A percentile compares a stretch with the other conserved stretches of the same genome.
These are phyloP conservation scores for Bombylius discolor DNA, from an alignment of 2,888 invertebrate genomes.

Conservation along the genomic window DNA sequence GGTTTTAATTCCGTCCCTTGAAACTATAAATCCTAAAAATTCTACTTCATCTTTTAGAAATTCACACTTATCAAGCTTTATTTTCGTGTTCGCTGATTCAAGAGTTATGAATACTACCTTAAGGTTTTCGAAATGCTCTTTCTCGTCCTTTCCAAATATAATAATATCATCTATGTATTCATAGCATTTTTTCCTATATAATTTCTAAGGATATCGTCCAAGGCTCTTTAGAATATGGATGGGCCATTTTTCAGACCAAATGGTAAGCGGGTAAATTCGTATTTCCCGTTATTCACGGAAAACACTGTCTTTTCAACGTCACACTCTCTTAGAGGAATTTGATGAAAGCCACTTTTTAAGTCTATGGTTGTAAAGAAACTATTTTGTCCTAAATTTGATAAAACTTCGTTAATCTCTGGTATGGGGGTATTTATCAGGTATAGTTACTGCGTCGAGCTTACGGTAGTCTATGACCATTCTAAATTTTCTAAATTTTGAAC, in stretches of 20 bases:
- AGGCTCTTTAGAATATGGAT: constrained; percentile 12
- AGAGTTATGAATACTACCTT: constrained; percentile 8
- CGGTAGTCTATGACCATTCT: not conserved
- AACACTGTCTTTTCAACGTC: constrained; percentile 12
- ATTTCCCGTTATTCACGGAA: constrained; percentile 9
- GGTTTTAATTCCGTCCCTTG: constrained; percentile 5
- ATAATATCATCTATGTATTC: not conserved
- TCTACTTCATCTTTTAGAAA: constrained; percentile 1
- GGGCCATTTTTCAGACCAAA: constrained; percentile 10
- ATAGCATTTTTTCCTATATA: constrained; percentile 3
- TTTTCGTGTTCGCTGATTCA: not conserved
- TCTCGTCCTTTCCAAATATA: not conserved
- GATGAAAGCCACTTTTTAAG: constrained; percentile 7
- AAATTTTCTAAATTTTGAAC: not conserved
- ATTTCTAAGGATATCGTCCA: constrained; percentile 11
- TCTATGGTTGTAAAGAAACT: constrained; percentile 3
- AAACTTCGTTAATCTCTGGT: constrained; percentile 1
- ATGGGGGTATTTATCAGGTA: not conserved
- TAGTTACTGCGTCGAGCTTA: not conserved
- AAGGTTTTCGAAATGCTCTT: not conserved
- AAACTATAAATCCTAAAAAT: constrained; percentile 7
- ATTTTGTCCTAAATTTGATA: not conserved
- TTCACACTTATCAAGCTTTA: constrained; percentile 3
- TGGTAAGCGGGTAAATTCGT: constrained; percentile 8
- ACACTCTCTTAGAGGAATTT: constrained; percentile 4